Percentiles rank a stretch among this genome's conserved stretches.
These are phyloP conservation scores for Drosophila teissieri DNA, from an alignment of 1,140 invertebrate species.

Conservation along the genomic window DNA sequence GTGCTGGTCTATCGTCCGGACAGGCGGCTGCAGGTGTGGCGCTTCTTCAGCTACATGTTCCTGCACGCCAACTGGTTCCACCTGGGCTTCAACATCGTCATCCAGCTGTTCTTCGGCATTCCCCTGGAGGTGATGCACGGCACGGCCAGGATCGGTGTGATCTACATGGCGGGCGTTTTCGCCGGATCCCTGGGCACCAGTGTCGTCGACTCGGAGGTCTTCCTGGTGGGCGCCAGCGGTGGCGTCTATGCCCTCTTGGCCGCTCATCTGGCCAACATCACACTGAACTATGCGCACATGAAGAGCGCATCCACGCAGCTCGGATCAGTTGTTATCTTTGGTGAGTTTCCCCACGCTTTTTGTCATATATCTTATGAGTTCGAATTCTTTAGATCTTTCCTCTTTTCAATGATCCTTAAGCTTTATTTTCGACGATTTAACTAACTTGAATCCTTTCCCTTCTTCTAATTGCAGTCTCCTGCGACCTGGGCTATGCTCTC, in stretches of 20 bases:
- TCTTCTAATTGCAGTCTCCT: conserved; percentile 89
- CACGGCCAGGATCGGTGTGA: conserved; percentile 92
- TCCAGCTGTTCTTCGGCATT: conserved; percentile 95
- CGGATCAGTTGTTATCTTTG: conserved; percentile 96
- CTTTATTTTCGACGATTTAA: neutral
- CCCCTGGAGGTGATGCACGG: conserved; percentile 98
- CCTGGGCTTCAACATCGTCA: conserved; percentile 96
- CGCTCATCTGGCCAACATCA: conserved; percentile 96
- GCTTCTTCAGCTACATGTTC: conserved; percentile 97
- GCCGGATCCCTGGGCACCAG: conserved; percentile 96
- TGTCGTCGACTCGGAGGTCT: conserved; percentile 97
- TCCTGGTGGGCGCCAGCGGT: conserved; percentile 96
- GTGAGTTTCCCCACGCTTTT: conserved; percentile 86
- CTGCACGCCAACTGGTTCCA: conserved; percentile 98
- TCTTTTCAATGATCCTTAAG: neutral
- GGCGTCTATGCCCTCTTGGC: conserved; percentile 97
- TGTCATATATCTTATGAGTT: neutral
- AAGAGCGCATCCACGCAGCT: conserved; percentile 96
- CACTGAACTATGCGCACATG: conserved; percentile 98
- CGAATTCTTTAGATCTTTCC: neutral
- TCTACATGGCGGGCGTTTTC: conserved; percentile 97
- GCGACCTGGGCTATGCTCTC: conserved; percentile 96
- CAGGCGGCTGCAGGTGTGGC: conserved; percentile 95
- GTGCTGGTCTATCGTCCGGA: conserved; percentile 97
- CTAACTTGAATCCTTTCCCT: conserved; percentile 17